Evolutionary conservation across 92 coral and sea anemone species (phyloP), one percentile per base, ranked within the genome.

Genomic region (Porites lobata): DNA sequence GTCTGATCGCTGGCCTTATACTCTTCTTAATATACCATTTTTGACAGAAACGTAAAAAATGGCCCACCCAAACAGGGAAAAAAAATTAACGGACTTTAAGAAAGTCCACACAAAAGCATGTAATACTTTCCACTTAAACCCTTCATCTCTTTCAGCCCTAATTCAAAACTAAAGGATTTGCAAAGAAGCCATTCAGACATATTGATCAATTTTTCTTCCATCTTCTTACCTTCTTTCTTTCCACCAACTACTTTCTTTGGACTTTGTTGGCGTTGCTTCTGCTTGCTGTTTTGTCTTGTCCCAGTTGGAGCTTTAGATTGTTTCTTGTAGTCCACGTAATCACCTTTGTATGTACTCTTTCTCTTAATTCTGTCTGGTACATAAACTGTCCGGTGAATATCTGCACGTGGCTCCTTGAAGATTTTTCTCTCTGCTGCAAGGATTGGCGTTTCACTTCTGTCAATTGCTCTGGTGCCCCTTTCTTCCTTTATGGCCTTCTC

Each of bases 291-390:
- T 73, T 54, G 54, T 85, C 82, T 85, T 75, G 54, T 66, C 10
- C 61, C 61, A 15, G 19, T 50, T 75, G n/a, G 38, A 8, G 43
- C 15, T 68, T 32, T 71, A 11, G 66, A 81, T 67, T 85, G 85
- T 73, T 80, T 78, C 59, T 91, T 90, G 85, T 88, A 85, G 47
- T 26, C 79, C 6, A 84, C 96, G 79, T 78, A 95, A 80, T 95
- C 98, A 72, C 79, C 86, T 73, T 91, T 89, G 73, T 95, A 95
- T 20, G 98, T 95, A 68, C 98, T 95, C 72, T 87, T 95, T 68
- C 98, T 95, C 13, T 93, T 90, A n/a, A 95, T 90, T 72, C 98
- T 88, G 85, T 95, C 98, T 1, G 98, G 86, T 2, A 95, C 79
- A 54, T 95, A 95, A 24, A 91, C 92, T 9, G 80, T 76, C 24